Percentiles rank a stretch among this genome's conserved stretches.
Evolutionary conservation across 2,797 vertebrate species (phyloP).

Genomic region (Bucorvus abyssinicus): DNA sequence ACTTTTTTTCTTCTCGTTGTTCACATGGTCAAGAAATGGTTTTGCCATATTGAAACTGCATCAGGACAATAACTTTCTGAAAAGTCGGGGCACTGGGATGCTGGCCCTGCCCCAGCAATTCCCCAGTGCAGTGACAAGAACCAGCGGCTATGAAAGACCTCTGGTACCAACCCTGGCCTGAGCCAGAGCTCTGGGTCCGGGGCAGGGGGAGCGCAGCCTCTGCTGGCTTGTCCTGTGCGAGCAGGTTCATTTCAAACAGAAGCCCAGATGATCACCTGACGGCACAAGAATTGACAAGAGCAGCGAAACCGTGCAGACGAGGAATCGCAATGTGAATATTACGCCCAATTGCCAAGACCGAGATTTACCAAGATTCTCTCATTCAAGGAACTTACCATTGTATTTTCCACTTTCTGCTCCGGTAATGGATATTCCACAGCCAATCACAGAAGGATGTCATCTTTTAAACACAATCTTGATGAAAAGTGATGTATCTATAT

Average conservation of each 20-base stretch:
- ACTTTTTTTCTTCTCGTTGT: background rate
- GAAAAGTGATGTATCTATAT: background rate
- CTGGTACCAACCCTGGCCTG: background rate
- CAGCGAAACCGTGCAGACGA: background rate
- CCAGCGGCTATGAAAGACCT: background rate
- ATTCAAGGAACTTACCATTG: background rate
- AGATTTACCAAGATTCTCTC: background rate
- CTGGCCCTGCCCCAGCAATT: background rate
- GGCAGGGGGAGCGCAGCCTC: rapidly evolving
- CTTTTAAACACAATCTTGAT: background rate
- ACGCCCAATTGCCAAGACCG: background rate
- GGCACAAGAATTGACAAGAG: background rate
- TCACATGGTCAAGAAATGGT: background rate
- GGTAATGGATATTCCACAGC: background rate
- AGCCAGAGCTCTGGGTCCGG: too few relatives aligned
- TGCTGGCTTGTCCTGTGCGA: too few relatives aligned
- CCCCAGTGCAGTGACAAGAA: background rate
- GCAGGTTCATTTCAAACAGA: background rate
- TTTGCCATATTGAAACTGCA: background rate
- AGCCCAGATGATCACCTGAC: rapidly evolving
- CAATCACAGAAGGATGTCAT: background rate
- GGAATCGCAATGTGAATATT: background rate
- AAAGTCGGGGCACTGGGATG: background rate
- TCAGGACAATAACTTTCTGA: background rate
- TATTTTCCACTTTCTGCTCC: background rate